Evolutionary conservation across 2,888 invertebrate species (phyloP).

Genomic region (Athalia rosae): DNA sequence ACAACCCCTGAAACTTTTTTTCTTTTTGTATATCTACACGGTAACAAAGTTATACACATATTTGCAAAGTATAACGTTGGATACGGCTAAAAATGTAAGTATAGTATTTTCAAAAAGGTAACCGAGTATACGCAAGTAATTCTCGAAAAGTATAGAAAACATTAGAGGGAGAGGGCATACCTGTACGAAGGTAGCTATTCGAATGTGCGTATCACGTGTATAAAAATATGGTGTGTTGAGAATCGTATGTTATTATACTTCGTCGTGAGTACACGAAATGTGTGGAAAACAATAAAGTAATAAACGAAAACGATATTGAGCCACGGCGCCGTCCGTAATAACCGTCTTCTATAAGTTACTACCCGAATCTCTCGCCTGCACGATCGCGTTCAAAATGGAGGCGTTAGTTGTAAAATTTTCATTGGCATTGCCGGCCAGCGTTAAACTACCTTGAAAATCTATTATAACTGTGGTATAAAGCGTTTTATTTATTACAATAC

Average conservation of each 20-base stretch:
- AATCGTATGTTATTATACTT: constrained; percentile 5
- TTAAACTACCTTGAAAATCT: constrained; percentile 57
- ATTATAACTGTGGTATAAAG: constrained; percentile 58
- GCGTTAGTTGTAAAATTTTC: constrained; percentile 61
- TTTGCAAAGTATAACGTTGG: too few relatives aligned
- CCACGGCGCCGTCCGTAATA: constrained; percentile 54
- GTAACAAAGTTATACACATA: too few relatives aligned
- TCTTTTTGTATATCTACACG: background rate
- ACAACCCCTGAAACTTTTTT: background rate
- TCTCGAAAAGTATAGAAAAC: too few relatives aligned
- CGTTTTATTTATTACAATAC: constrained; percentile 57
- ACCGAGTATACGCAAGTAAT: too few relatives aligned
- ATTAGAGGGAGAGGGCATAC: too few relatives aligned
- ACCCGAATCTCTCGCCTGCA: constrained; percentile 20
- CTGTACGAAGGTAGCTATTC: background rate
- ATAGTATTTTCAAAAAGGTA: too few relatives aligned
- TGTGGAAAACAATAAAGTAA: constrained; percentile 50
- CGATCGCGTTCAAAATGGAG: constrained; percentile 59
- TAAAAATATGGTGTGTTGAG: constrained; percentile 27
- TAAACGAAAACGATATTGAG: constrained; percentile 60
- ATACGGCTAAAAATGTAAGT: too few relatives aligned
- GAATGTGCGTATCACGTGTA: background rate
- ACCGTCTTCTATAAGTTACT: constrained; percentile 56
- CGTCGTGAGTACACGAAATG: constrained; percentile 27
- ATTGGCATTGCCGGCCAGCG: constrained; percentile 53